Evolutionary conservation across 1,140 invertebrate genomes (phyloP), one percentile per base, ranked within the genome.

Genomic region (Brachystomella parvula): DNA sequence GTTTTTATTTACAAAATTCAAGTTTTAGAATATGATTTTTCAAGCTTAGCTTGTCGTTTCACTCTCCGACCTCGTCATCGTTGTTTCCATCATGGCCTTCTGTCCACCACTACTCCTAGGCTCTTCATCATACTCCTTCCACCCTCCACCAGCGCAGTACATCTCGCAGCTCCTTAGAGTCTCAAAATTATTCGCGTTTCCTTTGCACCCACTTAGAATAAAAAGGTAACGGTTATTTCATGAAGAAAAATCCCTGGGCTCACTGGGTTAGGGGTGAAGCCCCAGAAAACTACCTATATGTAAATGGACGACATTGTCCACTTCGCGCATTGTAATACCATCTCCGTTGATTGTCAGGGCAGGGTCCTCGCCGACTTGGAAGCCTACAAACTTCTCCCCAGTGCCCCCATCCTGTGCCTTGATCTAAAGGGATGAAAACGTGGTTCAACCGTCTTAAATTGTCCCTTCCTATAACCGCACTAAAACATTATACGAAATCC

Each of bases 121-220:
- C 24, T 6, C 49, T 6, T 9, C 24, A 24, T 53, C 49, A 6
- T 53, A 6, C 15, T 6, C 12, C 24, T 53, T 53, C 12, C 24
- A 53, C 3, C 49, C n/a, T n/a, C n/a, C 49, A 19, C 49, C 49
- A 53, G 49, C 49, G 49, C 49, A 53, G 21, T 17, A 53, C 6
- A 17, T 24, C 24, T 53, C 49, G 24, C 49, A 53, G 24, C 24
- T 53, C 21, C 24, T 53, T 24, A 17, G 12, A 26, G 12, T 53
- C 12, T 17, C 49, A 53, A 53, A 53, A 24, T 53, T 53, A 53
- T 53, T 53, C 6, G 49, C 49, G 24, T 53, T 53, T 53, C 49
- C 49, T 6, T 24, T 24, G 49, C 49, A 53, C 9, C 49, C 49
- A 15, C 49, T 53, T 12, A 24, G 15, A 53, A 53, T 19, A 24